Base-by-base conservation (phyloP, 2,888 invertebrate species). In the Onthophagus sagittarius region DNA sequence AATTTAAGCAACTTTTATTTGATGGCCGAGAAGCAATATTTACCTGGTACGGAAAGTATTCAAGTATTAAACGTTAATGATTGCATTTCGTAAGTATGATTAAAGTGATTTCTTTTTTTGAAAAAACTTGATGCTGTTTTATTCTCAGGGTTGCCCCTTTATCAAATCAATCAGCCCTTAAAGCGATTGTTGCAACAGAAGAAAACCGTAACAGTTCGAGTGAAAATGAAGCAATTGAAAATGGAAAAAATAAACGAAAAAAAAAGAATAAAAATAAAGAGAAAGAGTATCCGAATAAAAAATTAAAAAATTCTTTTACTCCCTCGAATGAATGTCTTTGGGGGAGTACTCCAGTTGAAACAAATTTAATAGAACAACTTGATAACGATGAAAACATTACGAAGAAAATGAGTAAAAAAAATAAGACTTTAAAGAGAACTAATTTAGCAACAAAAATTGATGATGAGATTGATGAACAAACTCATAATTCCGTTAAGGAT, bases 11-110 rank as follows among this genome's bases (percentile, higher is more conserved):
- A 82, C 73, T 82, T 83, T 0, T 84, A 84, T 76, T 82, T 85
- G 72, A 78, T 85, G 13, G 71, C 83, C 14, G 77, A 81, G 14
- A 79, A 80, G 15, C 82, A 81, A 63, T 83, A 82, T 77, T 75
- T 85, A 63, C 85, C 86, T 1, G 81, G 84, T 1, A 79, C 75
- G 13, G 85, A 85, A 75, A 84, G 86, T 74, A 79, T 84, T 14
- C 79, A 79, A n/a, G 72, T 81, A n/a, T 71, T 82, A 23, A 76
- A 80, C 11, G 77, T 76, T 71, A 79, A 79, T 62, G 80, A 81
- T 70, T 71, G 77, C 69, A 74, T 81, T 31, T 74, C 77, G 81
- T 81, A 79, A 74, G 75, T 71, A 71, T 75, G 39, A 53, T 53
- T 4, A 53, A 53, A 23, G 1, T 23, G 3, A 23, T 23, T 2